A percentile compares a stretch with the other conserved stretches of the same genome.
These are phyloP conservation scores for Parazoanthus darwini DNA, from an alignment of 92 coral and sea anemone species.

Conservation along the genomic window DNA sequence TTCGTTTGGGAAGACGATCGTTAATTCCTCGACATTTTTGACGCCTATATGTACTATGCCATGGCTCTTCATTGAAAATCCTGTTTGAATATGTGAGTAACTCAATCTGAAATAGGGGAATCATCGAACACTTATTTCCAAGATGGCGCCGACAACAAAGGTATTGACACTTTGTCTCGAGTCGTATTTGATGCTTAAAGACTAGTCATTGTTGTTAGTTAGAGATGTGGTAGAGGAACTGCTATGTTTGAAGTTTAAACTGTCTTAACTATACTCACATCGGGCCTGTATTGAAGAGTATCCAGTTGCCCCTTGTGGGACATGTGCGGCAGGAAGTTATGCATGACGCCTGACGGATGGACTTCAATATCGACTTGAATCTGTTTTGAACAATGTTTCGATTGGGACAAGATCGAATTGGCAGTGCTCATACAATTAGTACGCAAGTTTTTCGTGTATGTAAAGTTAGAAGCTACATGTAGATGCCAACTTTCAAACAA, in stretches of 20 bases:
- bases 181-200: background rate
- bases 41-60: background rate
- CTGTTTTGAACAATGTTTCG: too few relatives aligned
- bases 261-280: too few relatives aligned
- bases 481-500: too few relatives aligned
- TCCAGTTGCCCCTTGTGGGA: too few relatives aligned
- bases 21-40: background rate
- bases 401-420: too few relatives aligned
- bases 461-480: too few relatives aligned
- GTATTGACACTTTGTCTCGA: background rate
- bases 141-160: conserved; percentile 37
- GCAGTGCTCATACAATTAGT: too few relatives aligned
- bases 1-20: background rate
- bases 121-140: conserved; percentile 8
- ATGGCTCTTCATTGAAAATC: background rate
- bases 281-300: too few relatives aligned
- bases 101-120: background rate
- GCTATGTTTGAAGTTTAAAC: background rate
- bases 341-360: too few relatives aligned
- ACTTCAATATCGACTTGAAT: too few relatives aligned
- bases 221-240: background rate
- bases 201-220: background rate
- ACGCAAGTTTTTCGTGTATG: too few relatives aligned
- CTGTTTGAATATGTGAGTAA: background rate
- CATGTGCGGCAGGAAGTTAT: too few relatives aligned